phyloP scores from a whole-genome alignment of 1,140 invertebrate genomes.

The Caenorhabditis latens region DNA sequence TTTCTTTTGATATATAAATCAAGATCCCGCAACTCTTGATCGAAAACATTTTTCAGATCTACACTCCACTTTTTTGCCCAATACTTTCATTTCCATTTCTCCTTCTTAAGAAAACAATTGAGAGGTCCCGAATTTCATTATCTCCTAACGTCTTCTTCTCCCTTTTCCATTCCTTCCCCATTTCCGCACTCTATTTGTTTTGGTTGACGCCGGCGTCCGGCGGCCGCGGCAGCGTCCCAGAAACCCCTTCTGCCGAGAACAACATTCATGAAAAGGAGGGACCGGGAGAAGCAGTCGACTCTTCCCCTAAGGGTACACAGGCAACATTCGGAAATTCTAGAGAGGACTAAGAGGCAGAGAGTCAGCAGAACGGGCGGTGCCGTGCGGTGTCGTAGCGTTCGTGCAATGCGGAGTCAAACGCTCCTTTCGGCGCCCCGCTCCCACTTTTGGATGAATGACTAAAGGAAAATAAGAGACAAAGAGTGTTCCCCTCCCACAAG shows the following conservation, averaged over 20 bases:
- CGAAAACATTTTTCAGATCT: too few relatives aligned
- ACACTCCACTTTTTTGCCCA: not conserved
- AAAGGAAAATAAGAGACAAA: not conserved
- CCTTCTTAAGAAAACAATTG: too few relatives aligned
- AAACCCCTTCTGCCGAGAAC: not conserved
- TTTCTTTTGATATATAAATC: too few relatives aligned
- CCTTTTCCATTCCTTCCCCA: not conserved
- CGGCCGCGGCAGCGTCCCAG: not conserved
- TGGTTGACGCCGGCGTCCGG: not conserved
- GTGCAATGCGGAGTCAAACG: slow-evolving; percentile 51
- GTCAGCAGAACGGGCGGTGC: slow-evolving; percentile 44
- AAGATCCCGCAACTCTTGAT: too few relatives aligned
- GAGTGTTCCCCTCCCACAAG: not conserved
- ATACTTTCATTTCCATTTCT: not conserved
- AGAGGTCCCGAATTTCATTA: not conserved
- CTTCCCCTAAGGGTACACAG: not conserved
- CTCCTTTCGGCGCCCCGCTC: slow-evolving; percentile 24
- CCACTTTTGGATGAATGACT: not conserved
- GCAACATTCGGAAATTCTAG: not conserved
- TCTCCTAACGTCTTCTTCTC: not conserved
- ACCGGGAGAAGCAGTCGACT: not conserved
- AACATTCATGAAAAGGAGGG: not conserved
- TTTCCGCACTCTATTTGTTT: slow-evolving; percentile 24
- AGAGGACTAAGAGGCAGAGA: not conserved
- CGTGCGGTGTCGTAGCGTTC: slow-evolving; percentile 48